Evolutionary conservation across 2,888 invertebrate genomes (phyloP).

Genomic region (Gasteruption jaculator): DNA sequence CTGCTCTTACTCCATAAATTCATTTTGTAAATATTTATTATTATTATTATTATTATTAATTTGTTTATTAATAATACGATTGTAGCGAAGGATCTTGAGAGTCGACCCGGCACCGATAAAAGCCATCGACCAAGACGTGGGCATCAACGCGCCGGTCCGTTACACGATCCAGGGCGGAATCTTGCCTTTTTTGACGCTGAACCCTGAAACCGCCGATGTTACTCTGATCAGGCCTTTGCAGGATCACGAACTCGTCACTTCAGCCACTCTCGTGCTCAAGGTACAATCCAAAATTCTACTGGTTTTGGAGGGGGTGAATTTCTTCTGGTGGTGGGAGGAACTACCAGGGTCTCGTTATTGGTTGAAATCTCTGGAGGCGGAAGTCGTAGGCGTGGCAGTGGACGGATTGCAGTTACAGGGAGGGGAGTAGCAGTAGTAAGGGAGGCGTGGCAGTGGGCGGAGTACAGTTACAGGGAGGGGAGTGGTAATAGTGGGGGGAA

Average conservation of each 20-base stretch:
- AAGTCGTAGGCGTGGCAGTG: no score
- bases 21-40: constrained; percentile 1
- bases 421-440: no score
- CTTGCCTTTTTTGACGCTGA: constrained; percentile 63
- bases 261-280: constrained; percentile 77
- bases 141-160: constrained; percentile 70
- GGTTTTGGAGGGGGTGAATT: no score
- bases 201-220: constrained; percentile 64
- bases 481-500: no score
- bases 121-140: constrained; percentile 77
- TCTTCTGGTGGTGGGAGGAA: no score
- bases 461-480: no score
- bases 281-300: no score
- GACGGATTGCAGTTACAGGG: no score
- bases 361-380: no score
- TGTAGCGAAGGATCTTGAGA: constrained; percentile 61
- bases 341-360: no score
- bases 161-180: constrained; percentile 64
- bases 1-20: no score
- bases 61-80: neutral
- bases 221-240: constrained; percentile 58
- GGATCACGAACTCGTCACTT: constrained; percentile 62
- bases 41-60: neutral
- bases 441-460: no score
- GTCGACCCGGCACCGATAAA: constrained; percentile 70